Conservation (phyloP, 1,140 invertebrate species). For the Chelonus insularis region DNA sequence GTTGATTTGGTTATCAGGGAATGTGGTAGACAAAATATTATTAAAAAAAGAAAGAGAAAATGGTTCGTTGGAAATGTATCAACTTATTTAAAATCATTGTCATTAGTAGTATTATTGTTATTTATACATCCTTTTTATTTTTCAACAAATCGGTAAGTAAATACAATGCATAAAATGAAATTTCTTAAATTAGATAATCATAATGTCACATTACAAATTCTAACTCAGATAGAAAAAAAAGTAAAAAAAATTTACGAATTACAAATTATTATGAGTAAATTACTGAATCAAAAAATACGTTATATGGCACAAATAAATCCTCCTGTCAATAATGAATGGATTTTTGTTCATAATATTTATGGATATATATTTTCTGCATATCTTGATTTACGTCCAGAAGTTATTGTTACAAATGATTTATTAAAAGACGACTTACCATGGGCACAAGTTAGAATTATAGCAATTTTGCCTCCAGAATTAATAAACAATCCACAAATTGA, state of each 20-base stretch:
- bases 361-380: slow-evolving; percentile 35
- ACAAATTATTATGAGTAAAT: slow-evolving; percentile 17
- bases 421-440: slow-evolving; percentile 14
- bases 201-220: no score
- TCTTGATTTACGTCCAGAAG: slow-evolving; percentile 31
- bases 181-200: no score
- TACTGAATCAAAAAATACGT: slow-evolving; percentile 26
- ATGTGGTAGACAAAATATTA: no score
- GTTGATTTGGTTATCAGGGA: no score
- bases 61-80: no score
- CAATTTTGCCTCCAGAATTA: slow-evolving; percentile 24
- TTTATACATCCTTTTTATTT: no score
- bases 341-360: slow-evolving; percentile 13
- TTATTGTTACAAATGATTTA: slow-evolving; percentile 23
- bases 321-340: slow-evolving; percentile 20
- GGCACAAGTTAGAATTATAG: slow-evolving; percentile 28
- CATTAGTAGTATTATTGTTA: no score
- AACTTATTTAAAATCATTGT: no score
- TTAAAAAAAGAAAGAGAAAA: no score
- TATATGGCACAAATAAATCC: slow-evolving; percentile 19
- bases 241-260: slow-evolving; percentile 16
- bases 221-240: slow-evolving; percentile 22
- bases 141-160: no score
- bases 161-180: no score
- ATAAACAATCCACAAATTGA: background rate